Base-by-base conservation (phyloP, 1,140 invertebrate genomes). In the Papilio xuthus region DNA sequence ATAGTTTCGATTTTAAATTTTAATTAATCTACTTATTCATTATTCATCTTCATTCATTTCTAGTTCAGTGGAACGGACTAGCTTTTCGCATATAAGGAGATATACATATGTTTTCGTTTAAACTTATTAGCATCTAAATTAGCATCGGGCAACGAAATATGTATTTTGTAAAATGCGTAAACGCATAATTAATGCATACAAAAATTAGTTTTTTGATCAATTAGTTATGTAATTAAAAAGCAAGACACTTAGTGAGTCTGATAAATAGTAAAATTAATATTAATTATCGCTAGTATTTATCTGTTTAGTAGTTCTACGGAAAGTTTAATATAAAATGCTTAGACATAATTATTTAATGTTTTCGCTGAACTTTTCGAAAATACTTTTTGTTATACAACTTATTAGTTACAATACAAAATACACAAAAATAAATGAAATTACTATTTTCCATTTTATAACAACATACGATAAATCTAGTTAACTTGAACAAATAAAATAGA, bases 41-140 rank as follows among this genome's bases (percentile, higher is more conserved):
- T 67, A 67, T 67, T 67, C 60, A 67, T 67, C 60, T 67, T 63
- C 60, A 32, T 28, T 32, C 18, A 18, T 67, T 67, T 67, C 4
- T 15, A 15, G 60, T 32, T 67, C 60, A 67, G 23, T 67, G 60
- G 60, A 67, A 28, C 60, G 60, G 60, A 63, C 60, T 28, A 67
- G 60, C 23, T 67, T 67, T 67, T 32, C 4, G 26, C 60, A 28
- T 67, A 67, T 67, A 67, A 13, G 60, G 60, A 67, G 2, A 28
- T 26, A 26, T 13, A 67, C 10, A 67, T 67, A 67, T 67, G 60
- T 26, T 28, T 28, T 28, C 12, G 26, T 67, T 67, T 8, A 67
- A 67, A 67, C 60, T 4, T 60, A 67, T 67, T 67, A 67, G 26
- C 60, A 28, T 67, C 60, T 67, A 13, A 67, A 32, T 67, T 67